Percentiles rank a stretch among this genome's conserved stretches.
Evolutionary conservation across 1,140 invertebrate genomes (phyloP).

Genomic region (Hycleus phaleratus): DNA sequence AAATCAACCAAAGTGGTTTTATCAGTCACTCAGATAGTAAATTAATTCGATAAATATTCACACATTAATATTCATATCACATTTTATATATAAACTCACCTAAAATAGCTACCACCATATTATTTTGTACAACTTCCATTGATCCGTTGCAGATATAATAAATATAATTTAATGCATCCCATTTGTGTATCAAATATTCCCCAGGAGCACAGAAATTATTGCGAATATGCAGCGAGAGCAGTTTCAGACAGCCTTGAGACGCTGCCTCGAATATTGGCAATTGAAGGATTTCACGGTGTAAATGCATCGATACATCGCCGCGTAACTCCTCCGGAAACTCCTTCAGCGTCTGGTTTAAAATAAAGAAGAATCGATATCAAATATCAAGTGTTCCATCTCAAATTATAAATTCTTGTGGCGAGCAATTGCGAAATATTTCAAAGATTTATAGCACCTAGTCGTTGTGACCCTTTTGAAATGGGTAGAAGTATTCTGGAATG

Average conservation of each 20-base stretch:
- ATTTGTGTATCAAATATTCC: constrained; percentile 93
- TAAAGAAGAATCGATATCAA: not conserved
- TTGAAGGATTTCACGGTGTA: constrained; percentile 89
- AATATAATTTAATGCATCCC: constrained; percentile 91
- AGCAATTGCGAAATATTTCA: too few species aligned
- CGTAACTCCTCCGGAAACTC: constrained; percentile 94
- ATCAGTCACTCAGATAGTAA: too few species aligned
- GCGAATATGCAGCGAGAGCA: constrained; percentile 82
- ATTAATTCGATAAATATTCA: too few species aligned
- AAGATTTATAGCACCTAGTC: too few species aligned
- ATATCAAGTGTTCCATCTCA: too few species aligned
- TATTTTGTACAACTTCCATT: constrained; percentile 97
- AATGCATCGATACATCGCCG: constrained; percentile 91
- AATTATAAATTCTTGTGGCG: too few species aligned
- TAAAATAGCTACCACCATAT: constrained; percentile 96
- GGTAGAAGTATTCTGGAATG: too few species aligned
- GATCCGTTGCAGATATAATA: constrained; percentile 96
- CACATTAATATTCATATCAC: too few species aligned
- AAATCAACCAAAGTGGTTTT: too few species aligned
- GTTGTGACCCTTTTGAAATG: too few species aligned
- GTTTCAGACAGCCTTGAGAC: constrained; percentile 81
- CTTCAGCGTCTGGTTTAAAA: constrained; percentile 70
- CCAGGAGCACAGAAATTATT: constrained; percentile 94
- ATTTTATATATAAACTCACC: constrained; percentile 51
- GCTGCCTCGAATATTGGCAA: constrained; percentile 90